Evolutionary conservation across 2,797 vertebrate genomes (phyloP), one percentile per base, ranked within the genome.

Genomic region (Crocidura indochinensis): DNA sequence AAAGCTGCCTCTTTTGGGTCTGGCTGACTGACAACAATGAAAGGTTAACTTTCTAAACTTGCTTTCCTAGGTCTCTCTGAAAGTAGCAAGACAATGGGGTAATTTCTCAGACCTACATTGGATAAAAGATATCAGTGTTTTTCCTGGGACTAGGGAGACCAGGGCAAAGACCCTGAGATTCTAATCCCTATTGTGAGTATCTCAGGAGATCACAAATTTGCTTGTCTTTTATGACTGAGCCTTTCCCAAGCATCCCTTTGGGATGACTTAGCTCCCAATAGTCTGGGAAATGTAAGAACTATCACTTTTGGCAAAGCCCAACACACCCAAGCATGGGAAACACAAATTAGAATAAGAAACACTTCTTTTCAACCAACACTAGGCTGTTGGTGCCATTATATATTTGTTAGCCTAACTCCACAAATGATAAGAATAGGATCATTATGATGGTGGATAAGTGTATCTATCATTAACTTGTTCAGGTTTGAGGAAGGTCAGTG

Each of bases 51-150:
- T 94, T 91, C 94, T 95, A 89, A 92, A 69, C 76, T 62, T 76
- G 49, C 53, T 88, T 85, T 91, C 73, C 62, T 91, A 92, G 91
- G 60, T 86, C 76, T 93, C 38, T 81, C 60, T 77, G n/a, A 86
- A 81, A 64, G 67, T 68, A 87, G 62, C 79, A 93, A 91, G 77
- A 71, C 71, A 60, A 67, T 0, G 11, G 89, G 84, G 22, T 6
- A 26, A 93, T 89, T 94, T 95, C 85, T 95, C 49, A 88, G 91
- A 83, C 64, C 77, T 67, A 19, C 0, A 3, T 11, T 56, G 64
- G 75, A 92, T 90, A 97, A 94, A 94, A 94, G 91, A 72, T 65
- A 62, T 51, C 22, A 91, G 68, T 94, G 92, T 90, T 94, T 93
- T 95, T 78, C 71, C 89, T 94, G 90, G 93, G 91, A 67, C 44